Base-by-base conservation (phyloP, 1,140 invertebrate genomes). In the Kradibia gibbosae region DNA sequence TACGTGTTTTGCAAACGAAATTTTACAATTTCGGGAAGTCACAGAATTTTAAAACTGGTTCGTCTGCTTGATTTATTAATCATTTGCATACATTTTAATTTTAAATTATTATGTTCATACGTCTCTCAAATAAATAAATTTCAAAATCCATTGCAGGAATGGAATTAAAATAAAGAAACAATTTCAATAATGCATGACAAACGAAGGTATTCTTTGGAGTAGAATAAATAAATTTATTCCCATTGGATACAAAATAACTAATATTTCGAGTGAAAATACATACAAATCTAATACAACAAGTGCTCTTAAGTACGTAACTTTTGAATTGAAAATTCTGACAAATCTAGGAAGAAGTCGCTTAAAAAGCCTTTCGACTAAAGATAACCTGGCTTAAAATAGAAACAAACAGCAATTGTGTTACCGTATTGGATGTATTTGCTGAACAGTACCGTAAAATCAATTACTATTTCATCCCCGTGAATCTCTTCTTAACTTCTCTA, bases 401-500 rank as follows among this genome's bases (percentile, higher is more conserved):
- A 74, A 55, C n/a, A 53, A 20, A 20, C 31, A 77, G 10, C 8
- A 42, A 62, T 1, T 28, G 28, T 34, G 42, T 77, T 65, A 45
- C 1, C 20, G 20, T 17, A 31, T 45, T 50, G 15, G 45, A 73
- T 73, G 48, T 53, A 22, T 75, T 60, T 42, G 34, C 36, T 42
- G 4, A 34, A 53, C 20, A 34, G 25, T 67, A 31, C n/a, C n/a
- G n/a, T 57, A 11, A 36, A 78, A 55, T 70, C 48, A 78, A 78
- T 78, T 53, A 55, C 50, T 39, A 28, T 70, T 70, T 67, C n/a
- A 25, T 20, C 25, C 5, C n/a, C 13, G n/a, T 65, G 28, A 28
- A 62, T 3, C 22, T 36, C n/a, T 15, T 3, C 25, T 71, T 72
- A 48, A 80, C 36, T 80, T 80, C 39, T 31, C 70, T 80, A 74